These are phyloP conservation scores for Coptodon bakossiorum DNA, from an alignment of 2,113 vertebrate genomes.

Conservation along the genomic window DNA sequence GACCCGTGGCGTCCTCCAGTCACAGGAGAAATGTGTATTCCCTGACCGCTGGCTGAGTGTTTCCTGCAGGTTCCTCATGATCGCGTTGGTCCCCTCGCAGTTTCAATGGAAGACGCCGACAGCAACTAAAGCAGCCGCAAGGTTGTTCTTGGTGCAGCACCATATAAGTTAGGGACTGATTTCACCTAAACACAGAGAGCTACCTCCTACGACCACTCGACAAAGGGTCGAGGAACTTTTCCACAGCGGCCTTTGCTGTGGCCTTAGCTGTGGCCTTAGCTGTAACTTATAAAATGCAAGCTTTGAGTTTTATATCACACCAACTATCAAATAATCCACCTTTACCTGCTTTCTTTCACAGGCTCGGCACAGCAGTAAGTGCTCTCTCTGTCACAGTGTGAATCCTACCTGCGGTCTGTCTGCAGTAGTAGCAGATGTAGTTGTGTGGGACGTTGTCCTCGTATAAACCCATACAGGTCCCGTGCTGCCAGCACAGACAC, in stretches of 20 bases:
- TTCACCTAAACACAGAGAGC: background rate
- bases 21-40: background rate
- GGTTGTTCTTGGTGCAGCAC: background rate
- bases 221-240: background rate
- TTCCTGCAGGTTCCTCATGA: background rate
- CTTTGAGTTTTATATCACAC: background rate
- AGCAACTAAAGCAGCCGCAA: background rate
- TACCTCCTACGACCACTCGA: rapidly evolving
- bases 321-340: background rate
- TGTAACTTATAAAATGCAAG: background rate
- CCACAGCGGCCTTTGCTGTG: background rate
- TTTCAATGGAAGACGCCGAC: background rate
- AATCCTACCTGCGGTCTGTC: slow-evolving; percentile 84
- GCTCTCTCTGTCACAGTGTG: background rate
- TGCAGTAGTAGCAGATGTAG: slow-evolving; percentile 93
- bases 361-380: background rate
- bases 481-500: slow-evolving; percentile 96
- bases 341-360: background rate
- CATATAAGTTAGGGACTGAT: rapidly evolving
- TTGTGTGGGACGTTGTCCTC: slow-evolving; percentile 93
- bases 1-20: background rate
- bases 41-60: background rate
- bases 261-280: background rate
- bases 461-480: slow-evolving; percentile 94
- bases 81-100: background rate